Percentiles rank a stretch among this genome's conserved stretches.
phyloP scores from a whole-genome alignment of 2,888 invertebrate genomes.

The Asteroscopus sphinx region DNA sequence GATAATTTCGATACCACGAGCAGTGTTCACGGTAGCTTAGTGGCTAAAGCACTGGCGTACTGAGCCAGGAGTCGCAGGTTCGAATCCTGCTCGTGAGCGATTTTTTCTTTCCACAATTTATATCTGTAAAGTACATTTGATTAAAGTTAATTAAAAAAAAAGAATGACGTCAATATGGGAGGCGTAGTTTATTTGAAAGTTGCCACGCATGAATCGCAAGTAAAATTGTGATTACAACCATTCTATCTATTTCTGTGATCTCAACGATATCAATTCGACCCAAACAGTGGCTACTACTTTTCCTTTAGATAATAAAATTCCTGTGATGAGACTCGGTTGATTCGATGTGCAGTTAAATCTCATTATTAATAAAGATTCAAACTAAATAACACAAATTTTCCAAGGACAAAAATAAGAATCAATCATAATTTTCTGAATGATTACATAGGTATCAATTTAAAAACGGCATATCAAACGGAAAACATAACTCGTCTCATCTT shows the following conservation, averaged over 20 bases:
- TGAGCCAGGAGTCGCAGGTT: too few relatives aligned
- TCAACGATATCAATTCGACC: slow-evolving; percentile 26
- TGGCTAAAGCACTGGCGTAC: too few relatives aligned
- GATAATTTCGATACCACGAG: too few relatives aligned
- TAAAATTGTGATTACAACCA: too few relatives aligned
- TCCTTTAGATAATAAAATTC: slow-evolving; percentile 36
- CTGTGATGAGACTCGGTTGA: slow-evolving; percentile 52
- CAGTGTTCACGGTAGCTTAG: too few relatives aligned
- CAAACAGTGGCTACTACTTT: slow-evolving; percentile 29
- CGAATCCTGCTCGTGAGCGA: too few relatives aligned
- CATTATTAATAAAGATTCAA: slow-evolving; percentile 17
- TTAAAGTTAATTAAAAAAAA: too few relatives aligned
- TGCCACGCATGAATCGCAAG: too few relatives aligned
- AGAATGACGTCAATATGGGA: too few relatives aligned
- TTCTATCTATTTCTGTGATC: slow-evolving; percentile 24
- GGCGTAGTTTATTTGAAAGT: too few relatives aligned
- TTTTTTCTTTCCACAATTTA: too few relatives aligned
- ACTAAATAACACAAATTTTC: slow-evolving; percentile 33
- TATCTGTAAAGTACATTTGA: too few relatives aligned
- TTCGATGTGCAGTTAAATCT: slow-evolving; percentile 49
- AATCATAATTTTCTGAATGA: slow-evolving; percentile 42
- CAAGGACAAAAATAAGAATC: slow-evolving; percentile 30
- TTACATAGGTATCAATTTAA: slow-evolving; percentile 35
- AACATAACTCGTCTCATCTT: slow-evolving; percentile 63
- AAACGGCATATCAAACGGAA: slow-evolving; percentile 50